Conservation (phyloP, 2,797 vertebrate species). For the Anas acuta region DNA sequence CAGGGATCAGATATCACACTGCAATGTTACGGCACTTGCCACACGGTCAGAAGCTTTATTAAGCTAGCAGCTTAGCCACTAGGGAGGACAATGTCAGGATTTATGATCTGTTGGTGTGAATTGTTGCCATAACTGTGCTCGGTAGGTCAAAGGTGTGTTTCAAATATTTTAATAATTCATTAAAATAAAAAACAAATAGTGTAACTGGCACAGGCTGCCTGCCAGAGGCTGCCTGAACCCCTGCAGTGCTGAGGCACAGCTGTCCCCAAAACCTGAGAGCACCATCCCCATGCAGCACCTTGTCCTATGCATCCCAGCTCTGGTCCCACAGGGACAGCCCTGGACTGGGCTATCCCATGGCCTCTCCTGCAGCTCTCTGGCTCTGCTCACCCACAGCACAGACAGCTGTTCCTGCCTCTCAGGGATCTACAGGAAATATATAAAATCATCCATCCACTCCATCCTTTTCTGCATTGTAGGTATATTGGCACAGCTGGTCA, state of each 20-base stretch:
- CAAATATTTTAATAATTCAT: neutral
- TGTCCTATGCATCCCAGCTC: rapidly evolving
- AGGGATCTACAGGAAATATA: neutral
- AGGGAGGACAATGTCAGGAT: neutral
- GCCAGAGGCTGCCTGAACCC: rapidly evolving
- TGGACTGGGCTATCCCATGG: rapidly evolving
- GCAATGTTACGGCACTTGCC: neutral
- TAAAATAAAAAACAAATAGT: neutral
- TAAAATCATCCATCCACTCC: rapidly evolving
- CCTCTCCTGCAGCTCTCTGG: rapidly evolving
- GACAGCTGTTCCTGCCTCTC: neutral
- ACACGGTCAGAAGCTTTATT: neutral
- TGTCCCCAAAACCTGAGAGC: neutral
- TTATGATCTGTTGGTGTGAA: neutral
- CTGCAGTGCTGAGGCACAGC: rapidly evolving
- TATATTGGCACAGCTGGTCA: neutral
- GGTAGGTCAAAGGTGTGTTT: neutral
- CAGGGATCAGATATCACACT: neutral
- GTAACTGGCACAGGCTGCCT: rapidly evolving
- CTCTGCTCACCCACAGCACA: neutral
- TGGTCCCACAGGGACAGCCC: neutral
- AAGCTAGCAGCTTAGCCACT: neutral
- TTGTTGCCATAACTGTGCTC: neutral
- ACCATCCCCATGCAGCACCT: rapidly evolving
- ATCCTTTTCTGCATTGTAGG: neutral